phyloP scores from a whole-genome alignment of 2,113 vertebrate species.

The Origma solitaria region DNA sequence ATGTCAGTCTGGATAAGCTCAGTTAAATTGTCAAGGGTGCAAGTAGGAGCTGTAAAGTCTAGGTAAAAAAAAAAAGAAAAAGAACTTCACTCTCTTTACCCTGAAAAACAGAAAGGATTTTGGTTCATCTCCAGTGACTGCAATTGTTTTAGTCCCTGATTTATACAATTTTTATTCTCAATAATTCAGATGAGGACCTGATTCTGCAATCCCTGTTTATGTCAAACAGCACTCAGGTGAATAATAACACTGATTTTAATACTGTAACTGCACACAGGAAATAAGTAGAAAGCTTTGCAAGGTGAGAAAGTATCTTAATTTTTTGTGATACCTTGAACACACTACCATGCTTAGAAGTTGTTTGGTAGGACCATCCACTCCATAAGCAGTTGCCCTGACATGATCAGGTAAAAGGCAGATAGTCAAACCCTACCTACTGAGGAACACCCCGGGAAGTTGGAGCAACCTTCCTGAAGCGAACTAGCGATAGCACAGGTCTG shows the following conservation, averaged over 20 bases:
- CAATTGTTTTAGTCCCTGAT: neutral
- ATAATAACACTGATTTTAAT: neutral
- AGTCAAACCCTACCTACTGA: neutral
- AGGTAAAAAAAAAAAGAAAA: neutral
- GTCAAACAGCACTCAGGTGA: neutral
- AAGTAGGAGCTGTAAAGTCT: neutral
- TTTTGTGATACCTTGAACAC: neutral
- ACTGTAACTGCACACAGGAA: neutral
- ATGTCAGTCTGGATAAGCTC: neutral
- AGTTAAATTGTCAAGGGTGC: neutral
- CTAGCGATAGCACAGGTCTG: neutral
- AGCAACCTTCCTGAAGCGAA: neutral
- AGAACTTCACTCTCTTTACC: neutral
- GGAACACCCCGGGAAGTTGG: rapidly evolving
- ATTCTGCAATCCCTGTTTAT: neutral
- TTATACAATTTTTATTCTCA: neutral
- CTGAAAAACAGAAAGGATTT: neutral
- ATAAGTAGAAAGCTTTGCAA: neutral
- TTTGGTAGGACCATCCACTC: neutral
- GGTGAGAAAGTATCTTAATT: neutral
- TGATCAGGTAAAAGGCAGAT: neutral
- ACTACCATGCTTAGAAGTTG: neutral
- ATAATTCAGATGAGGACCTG: neutral
- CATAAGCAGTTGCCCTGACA: neutral
- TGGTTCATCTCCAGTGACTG: neutral